Conservation (phyloP, 92 coral and sea anemone species). For the Epizoanthus scotinus region DNA sequence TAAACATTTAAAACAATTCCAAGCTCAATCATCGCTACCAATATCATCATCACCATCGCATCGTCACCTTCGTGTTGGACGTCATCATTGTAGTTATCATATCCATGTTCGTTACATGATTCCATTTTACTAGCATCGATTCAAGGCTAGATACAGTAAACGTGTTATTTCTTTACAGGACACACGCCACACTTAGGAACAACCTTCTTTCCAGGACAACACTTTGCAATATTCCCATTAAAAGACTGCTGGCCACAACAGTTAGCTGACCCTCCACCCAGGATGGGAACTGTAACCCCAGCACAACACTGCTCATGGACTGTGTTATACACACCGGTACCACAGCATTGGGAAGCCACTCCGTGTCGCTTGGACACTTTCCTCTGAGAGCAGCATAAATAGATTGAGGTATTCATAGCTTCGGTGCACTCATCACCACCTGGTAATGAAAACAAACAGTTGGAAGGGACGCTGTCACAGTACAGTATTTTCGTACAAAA, state of each 20-base stretch:
- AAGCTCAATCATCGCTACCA: too few species aligned
- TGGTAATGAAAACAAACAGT: background rate
- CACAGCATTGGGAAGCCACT: slow-evolving; percentile 19
- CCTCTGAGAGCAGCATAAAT: slow-evolving; percentile 14
- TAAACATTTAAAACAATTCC: too few species aligned
- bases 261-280: background rate
- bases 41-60: too few species aligned
- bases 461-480: background rate
- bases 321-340: slow-evolving; percentile 9
- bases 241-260: slow-evolving; percentile 25
- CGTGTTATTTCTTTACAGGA: background rate
- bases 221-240: background rate
- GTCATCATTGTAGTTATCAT: too few species aligned
- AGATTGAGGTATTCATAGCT: slow-evolving; percentile 23
- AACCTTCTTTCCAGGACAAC: slow-evolving; percentile 7
- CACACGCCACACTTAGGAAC: slow-evolving; percentile 28
- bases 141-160: too few species aligned
- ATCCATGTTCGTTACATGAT: too few species aligned
- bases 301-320: slow-evolving; percentile 40
- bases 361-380: slow-evolving; percentile 1
- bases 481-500: background rate
- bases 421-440: slow-evolving; percentile 16
- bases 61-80: too few species aligned
- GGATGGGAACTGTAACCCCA: slow-evolving; percentile 15
- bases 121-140: too few species aligned